These are phyloP conservation scores for Nothocercus julius DNA, from an alignment of 2,113 vertebrate genomes.

Conservation along the genomic window DNA sequence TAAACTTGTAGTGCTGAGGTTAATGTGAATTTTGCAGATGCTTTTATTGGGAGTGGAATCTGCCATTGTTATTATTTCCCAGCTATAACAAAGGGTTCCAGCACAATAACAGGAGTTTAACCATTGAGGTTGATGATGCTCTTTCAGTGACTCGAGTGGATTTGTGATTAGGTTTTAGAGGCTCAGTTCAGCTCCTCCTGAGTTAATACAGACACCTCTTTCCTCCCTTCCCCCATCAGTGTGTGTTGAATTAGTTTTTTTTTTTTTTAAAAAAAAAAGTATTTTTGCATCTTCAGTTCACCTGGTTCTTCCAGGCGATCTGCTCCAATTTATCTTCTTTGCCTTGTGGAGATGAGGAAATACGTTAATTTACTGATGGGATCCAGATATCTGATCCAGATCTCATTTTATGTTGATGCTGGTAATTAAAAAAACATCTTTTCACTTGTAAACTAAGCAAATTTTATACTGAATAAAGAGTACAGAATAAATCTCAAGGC, in stretches of 20 bases:
- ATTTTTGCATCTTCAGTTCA: conserved; percentile 31
- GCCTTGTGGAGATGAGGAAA: conserved; percentile 43
- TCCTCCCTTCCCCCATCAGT: neutral
- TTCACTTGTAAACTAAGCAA: conserved; percentile 54
- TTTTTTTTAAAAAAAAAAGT: neutral
- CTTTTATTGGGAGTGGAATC: neutral
- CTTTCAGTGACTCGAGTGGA: neutral
- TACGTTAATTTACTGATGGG: conserved; percentile 15
- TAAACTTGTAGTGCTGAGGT: neutral
- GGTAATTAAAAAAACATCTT: conserved; percentile 57
- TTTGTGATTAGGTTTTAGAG: neutral
- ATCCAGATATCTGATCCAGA: conserved; percentile 43
- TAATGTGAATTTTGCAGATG: neutral
- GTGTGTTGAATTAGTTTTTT: neutral
- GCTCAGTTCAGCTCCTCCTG: neutral
- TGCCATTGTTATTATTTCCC: neutral
- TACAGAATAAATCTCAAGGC: conserved; percentile 48
- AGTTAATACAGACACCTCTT: neutral
- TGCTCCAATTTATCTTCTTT: conserved; percentile 42
- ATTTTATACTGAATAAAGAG: conserved; percentile 39
- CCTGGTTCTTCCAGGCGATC: conserved; percentile 30
- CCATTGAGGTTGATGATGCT: neutral
- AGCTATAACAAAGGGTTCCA: neutral
- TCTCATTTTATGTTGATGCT: conserved; percentile 37
- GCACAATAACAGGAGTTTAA: neutral